phyloP scores from a whole-genome alignment of 2,888 invertebrate species.

The Aquatica leii region DNA sequence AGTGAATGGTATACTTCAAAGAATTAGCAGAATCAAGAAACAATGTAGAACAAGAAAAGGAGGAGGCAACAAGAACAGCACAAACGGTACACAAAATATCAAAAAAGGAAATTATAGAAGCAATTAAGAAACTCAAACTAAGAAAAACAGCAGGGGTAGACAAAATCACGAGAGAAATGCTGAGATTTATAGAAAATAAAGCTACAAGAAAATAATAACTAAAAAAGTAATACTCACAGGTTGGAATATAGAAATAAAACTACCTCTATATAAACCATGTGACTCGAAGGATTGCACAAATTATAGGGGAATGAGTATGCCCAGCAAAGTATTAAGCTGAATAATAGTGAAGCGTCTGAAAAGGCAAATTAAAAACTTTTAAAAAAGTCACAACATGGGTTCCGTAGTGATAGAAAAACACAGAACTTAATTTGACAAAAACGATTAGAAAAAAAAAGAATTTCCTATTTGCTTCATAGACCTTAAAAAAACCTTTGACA shows the following conservation, averaged over 20 bases:
- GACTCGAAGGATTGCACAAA: slow-evolving; percentile 11
- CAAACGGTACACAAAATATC: slow-evolving; percentile 15
- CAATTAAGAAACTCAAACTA: slow-evolving; percentile 15
- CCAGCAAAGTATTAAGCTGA: slow-evolving; percentile 8
- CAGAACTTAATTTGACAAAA: no score
- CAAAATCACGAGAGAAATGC: slow-evolving; percentile 8
- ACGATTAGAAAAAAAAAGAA: background rate
- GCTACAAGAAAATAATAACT: background rate
- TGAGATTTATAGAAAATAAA: slow-evolving; percentile 1
- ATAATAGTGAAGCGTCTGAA: slow-evolving; percentile 13
- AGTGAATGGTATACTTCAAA: slow-evolving; percentile 2
- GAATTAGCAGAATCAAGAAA: slow-evolving; percentile 16
- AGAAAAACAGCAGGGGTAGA: slow-evolving; percentile 8
- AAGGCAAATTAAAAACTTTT: slow-evolving; percentile 2
- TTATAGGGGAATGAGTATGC: slow-evolving; percentile 19
- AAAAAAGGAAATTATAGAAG: slow-evolving; percentile 9
- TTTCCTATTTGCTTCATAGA: background rate
- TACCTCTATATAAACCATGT: background rate
- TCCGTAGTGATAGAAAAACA: no score
- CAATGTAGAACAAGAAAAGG: no score
- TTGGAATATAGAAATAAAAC: slow-evolving; percentile 10
- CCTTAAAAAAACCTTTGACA: no score
- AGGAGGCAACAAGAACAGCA: background rate
- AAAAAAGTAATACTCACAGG: background rate
- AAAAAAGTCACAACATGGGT: slow-evolving; percentile 6